These are phyloP conservation scores for Myzus persicae DNA, from an alignment of 1,140 invertebrate species.

Conservation along the genomic window DNA sequence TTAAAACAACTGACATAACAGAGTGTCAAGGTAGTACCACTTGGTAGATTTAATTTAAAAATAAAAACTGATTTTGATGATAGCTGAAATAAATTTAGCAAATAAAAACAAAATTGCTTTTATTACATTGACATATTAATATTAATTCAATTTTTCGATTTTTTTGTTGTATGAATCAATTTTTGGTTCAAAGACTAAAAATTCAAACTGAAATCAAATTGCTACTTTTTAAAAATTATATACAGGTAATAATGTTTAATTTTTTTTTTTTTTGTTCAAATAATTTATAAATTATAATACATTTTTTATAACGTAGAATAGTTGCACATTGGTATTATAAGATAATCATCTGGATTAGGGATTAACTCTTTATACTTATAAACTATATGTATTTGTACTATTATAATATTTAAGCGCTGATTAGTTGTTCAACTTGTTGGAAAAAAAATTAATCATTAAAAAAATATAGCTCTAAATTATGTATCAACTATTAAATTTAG, in stretches of 20 bases:
- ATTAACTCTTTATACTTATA: background rate
- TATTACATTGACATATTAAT: background rate
- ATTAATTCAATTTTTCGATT: background rate
- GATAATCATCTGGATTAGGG: background rate
- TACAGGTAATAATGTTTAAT: background rate
- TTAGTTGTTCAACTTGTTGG: background rate
- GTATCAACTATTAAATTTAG: background rate
- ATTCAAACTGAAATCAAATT: background rate
- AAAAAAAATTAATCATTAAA: background rate
- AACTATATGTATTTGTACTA: background rate
- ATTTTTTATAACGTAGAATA: background rate
- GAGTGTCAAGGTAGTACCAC: no score
- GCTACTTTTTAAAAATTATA: background rate
- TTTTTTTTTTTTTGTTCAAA: background rate
- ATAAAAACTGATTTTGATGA: no score
- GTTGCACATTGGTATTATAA: background rate
- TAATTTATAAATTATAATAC: background rate
- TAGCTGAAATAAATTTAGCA: no score
- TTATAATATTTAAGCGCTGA: background rate
- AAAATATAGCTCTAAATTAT: background rate
- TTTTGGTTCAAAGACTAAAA: background rate
- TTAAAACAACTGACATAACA: no score
- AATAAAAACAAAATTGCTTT: no score
- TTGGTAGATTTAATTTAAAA: no score
- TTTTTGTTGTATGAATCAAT: background rate